Base-by-base conservation (phyloP, 2,113 vertebrate genomes). In the Brienomyrus longianalis region DNA sequence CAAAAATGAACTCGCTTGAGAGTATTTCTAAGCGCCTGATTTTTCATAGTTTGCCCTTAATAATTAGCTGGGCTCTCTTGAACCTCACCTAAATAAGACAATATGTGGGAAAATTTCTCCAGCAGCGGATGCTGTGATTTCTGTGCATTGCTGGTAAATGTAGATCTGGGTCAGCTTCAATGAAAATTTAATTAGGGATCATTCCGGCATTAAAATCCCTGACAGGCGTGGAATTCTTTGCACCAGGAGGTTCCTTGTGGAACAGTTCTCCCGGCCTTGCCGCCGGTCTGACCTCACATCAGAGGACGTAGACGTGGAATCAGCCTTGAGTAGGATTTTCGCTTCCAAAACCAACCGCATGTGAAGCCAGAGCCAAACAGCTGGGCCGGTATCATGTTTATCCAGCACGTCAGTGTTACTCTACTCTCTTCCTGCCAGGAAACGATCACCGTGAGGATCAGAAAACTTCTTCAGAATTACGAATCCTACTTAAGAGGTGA, bases 111-210 rank as follows among this genome's bases (percentile, higher is more conserved):
- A 43, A 87, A 86, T 90, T 31, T 48, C 45, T 35, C 62, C 9
- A 13, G 23, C 47, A 51, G 35, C 13, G 21, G 31, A 21, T 54
- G 80, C 59, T 83, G 27, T 43, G 54, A 87, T 54, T 47, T 88
- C 85, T 43, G 47, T 88, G 66, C n/a, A 39, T 90, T 62, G 83
- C 86, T 52, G 86, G 74, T 87, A 87, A 87, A 90, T 85, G 87
- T 47, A 89, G 84, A 91, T 88, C 87, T 88, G 83, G 83, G 80
- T 74, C 89, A 88, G 48, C 51, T 21, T 17, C 11, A 91, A 88
- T 88, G 39, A 56, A 90, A 90, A 59, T 74, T 88, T 88, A 89
- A 92, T 89, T 89, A 91, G 21, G 50, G 19, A 47, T 19, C 7
- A 54, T 85, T 74, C 88, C 83, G 27, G 89, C 90, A 89, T 74